These are phyloP conservation scores for Epinephelus moara DNA, from an alignment of 2,113 vertebrate genomes.

Conservation along the genomic window DNA sequence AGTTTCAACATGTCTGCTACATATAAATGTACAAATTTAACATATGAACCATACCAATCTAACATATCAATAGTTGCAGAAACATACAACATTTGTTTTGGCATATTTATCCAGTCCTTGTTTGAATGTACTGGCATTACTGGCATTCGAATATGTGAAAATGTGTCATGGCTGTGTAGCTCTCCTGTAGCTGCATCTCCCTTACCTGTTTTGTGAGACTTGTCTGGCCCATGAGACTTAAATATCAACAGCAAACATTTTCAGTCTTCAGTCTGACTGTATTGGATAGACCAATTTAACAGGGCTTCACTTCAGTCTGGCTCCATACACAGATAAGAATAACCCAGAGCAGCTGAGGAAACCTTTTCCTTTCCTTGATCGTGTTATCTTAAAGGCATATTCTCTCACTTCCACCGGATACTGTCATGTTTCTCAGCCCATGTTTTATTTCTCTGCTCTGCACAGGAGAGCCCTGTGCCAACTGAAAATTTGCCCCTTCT, in stretches of 20 bases:
- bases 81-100: too few relatives aligned
- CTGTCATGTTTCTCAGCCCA: slow-evolving; percentile 65
- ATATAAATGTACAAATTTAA: too few relatives aligned
- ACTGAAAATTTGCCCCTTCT: slow-evolving; percentile 43
- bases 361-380: slow-evolving; percentile 54
- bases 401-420: slow-evolving; percentile 64
- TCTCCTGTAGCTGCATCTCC: background rate
- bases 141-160: background rate
- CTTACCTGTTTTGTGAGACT: background rate
- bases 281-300: slow-evolving; percentile 48
- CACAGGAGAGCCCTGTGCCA: slow-evolving; percentile 44
- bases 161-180: background rate
- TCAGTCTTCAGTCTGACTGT: slow-evolving; percentile 23
- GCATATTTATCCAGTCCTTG: background rate
- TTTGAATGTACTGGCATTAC: background rate
- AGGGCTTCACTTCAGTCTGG: slow-evolving; percentile 47
- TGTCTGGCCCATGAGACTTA: slow-evolving; percentile 7
- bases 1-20: too few relatives aligned
- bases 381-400: slow-evolving; percentile 66
- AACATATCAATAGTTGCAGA: too few relatives aligned
- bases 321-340: slow-evolving; percentile 58
- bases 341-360: slow-evolving; percentile 49
- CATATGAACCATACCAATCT: too few relatives aligned
- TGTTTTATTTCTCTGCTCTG: slow-evolving; percentile 66
- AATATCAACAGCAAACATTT: slow-evolving; percentile 25